A percentile compares a stretch with the other conserved stretches of the same genome.
phyloP scores from a whole-genome alignment of 2,888 invertebrate genomes.

The Drosophila limbata region DNA sequence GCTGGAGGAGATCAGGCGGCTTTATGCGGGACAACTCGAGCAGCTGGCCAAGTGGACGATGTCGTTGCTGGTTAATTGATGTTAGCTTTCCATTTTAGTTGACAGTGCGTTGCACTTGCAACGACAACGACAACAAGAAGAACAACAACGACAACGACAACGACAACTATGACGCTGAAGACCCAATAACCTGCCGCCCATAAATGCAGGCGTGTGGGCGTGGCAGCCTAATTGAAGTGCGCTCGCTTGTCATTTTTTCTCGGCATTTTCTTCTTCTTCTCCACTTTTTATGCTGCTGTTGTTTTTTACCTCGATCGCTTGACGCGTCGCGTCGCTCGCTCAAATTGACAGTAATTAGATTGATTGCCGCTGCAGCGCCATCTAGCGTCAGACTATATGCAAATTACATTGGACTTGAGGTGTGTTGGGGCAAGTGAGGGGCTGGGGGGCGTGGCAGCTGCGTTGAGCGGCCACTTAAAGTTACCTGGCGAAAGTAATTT shows the following conservation, averaged over 20 bases:
- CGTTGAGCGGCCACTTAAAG: constrained; percentile 47
- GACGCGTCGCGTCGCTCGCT: constrained; percentile 14
- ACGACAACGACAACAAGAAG: constrained; percentile 1
- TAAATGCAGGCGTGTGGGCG: constrained; percentile 13
- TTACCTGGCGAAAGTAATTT: constrained; percentile 76
- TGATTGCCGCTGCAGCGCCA: constrained; percentile 61
- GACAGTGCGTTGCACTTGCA: constrained; percentile 72
- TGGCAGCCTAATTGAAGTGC: constrained; percentile 62
- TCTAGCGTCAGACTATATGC: constrained; percentile 53
- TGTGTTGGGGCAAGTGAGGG: background rate
- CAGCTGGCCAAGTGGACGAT: constrained; percentile 42
- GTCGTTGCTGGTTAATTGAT: constrained; percentile 68
- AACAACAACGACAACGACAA: constrained; percentile 8
- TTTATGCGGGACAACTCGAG: constrained; percentile 12
- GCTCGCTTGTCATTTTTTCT: constrained; percentile 18
- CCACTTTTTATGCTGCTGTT: constrained; percentile 5
- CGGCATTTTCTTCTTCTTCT: background rate
- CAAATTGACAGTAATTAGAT: constrained; percentile 80
- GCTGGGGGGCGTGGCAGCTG: constrained; percentile 39
- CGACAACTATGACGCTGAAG: constrained; percentile 20
- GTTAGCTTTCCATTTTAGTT: constrained; percentile 80
- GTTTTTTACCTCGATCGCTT: background rate
- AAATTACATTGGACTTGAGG: constrained; percentile 43
- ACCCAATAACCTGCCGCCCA: constrained; percentile 53
- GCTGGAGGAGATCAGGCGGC: constrained; percentile 9